Conservation (phyloP, 2,888 invertebrate genomes). For the Tetragonula carbonaria region DNA sequence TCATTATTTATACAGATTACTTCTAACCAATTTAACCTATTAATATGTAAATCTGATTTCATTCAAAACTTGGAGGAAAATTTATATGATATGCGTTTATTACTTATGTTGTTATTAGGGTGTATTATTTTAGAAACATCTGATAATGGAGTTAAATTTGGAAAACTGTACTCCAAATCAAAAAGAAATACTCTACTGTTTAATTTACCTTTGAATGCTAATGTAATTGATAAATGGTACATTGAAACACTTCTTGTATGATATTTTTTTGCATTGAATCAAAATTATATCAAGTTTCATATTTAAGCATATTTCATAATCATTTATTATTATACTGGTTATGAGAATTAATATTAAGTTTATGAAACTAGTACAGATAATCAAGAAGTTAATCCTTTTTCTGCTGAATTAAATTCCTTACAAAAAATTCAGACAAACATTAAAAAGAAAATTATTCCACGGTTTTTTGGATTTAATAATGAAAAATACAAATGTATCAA, state of each 20-base stretch:
- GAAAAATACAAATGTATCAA: neutral
- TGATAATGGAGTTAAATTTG: slow-evolving; percentile 27
- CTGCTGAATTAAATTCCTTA: neutral
- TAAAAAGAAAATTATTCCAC: neutral
- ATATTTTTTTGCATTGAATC: neutral
- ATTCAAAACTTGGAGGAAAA: neutral
- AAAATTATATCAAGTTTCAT: neutral
- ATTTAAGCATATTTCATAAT: neutral
- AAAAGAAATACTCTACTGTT: slow-evolving; percentile 3
- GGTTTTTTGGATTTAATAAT: neutral
- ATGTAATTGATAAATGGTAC: slow-evolving; percentile 35
- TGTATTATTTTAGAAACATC: slow-evolving; percentile 56
- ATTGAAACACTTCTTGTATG: neutral
- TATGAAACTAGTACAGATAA: slow-evolving; percentile 21
- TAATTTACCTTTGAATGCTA: neutral
- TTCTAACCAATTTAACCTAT: neutral
- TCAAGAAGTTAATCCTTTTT: neutral
- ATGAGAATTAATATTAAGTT: slow-evolving; percentile 1
- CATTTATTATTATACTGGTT: neutral
- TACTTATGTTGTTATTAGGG: slow-evolving; percentile 64
- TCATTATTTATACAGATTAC: neutral
- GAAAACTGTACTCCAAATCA: slow-evolving; percentile 10
- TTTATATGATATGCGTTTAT: slow-evolving; percentile 73
- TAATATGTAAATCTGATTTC: neutral
- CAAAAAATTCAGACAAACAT: neutral